phyloP scores from a whole-genome alignment of 1,140 invertebrate species.

The Octopus bimaculoides region DNA sequence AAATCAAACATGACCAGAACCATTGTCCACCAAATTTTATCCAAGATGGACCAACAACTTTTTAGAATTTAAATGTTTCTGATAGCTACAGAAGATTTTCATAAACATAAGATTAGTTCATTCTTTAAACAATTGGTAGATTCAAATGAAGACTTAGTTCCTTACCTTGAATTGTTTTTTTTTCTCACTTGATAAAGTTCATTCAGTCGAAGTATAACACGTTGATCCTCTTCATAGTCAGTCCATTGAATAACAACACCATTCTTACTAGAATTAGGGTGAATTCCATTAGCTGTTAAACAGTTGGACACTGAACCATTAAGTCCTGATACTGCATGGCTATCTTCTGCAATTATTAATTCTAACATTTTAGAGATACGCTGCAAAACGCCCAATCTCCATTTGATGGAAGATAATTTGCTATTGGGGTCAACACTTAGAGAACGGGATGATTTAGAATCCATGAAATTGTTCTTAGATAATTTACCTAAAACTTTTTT shows the following conservation, averaged over 20 bases:
- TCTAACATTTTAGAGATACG: constrained; percentile 37
- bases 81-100: too few relatives aligned
- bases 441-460: constrained; percentile 20
- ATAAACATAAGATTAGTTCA: too few relatives aligned
- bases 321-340: not conserved
- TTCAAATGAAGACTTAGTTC: too few relatives aligned
- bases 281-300: not conserved
- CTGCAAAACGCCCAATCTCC: constrained; percentile 42
- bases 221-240: constrained; percentile 3
- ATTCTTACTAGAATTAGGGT: too few relatives aligned
- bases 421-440: constrained; percentile 43
- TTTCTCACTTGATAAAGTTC: not conserved
- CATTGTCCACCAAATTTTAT: too few relatives aligned
- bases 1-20: too few relatives aligned
- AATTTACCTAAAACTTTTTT: not conserved
- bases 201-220: not conserved
- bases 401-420: constrained; percentile 40
- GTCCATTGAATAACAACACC: not conserved
- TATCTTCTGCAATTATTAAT: constrained; percentile 23
- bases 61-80: too few relatives aligned
- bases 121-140: too few relatives aligned
- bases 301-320: not conserved
- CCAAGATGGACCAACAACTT: too few relatives aligned
- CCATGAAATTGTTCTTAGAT: constrained; percentile 13
- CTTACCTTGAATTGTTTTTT: not conserved